Base-by-base conservation (phyloP, 2,888 invertebrate genomes). In the Nymphalis urticae region DNA sequence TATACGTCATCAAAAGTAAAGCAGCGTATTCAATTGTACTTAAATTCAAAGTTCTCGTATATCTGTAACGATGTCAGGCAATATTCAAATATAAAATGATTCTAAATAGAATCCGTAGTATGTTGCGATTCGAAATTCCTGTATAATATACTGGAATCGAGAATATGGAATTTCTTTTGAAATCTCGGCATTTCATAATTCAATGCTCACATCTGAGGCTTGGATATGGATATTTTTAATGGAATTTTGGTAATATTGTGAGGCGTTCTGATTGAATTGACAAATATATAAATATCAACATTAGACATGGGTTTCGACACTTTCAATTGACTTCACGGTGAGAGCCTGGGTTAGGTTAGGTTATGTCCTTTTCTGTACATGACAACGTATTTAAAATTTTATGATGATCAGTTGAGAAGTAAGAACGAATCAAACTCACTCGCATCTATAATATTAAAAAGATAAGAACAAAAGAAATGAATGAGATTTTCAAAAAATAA, bases 41-140 rank as follows among this genome's bases (percentile, higher is more conserved):
- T 17, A 8, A n/a, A 50, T 50, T 50, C 19, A n/a, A 17, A 50
- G 7, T 0, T 50, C 19, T 7, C 8, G 19, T 50, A 50, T 50
- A n/a, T 17, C 8, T n/a, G 19, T 17, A 50, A 50, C 50, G 19
- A 19, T 50, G 70, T 71, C 61, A 62, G 61, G 48, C 48, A 48
- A 62, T 62, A 62, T 62, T 62, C 61, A 42, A 53, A 63, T 63
- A 53, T 36, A 42, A 53, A 53, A 53, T 19, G 42, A 53, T 63
- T 63, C 36, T 63, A 21, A 63, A 63, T 63, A 36, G 36, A 53
- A 63, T 53, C n/a, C 19, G 3, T 5, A 36, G 19, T 63, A 42
- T 42, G 51, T 53, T 50, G 51, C 42, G 62, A 53, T 21, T 53
- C 36, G 17, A 7, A 7, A 17, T 16, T 8, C 27, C 16, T 54